Conservation (phyloP, 1,140 invertebrate species). For the Drosophila insularis region DNA sequence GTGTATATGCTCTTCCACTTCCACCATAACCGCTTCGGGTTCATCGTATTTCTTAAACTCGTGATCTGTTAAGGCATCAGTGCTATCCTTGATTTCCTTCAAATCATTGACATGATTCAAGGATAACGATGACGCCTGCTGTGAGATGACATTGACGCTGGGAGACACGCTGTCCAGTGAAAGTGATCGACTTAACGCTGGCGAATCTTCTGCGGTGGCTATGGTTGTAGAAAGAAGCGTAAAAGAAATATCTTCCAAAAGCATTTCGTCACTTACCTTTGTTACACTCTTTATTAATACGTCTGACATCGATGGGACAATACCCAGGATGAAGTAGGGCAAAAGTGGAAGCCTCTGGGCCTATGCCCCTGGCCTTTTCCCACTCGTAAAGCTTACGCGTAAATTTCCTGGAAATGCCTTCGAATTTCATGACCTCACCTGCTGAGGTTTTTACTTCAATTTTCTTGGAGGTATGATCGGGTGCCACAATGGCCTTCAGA, state of each 20-base stretch:
- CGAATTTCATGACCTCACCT: slow-evolving; percentile 89
- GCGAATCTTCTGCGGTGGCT: slow-evolving; percentile 64
- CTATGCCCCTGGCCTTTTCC: slow-evolving; percentile 92
- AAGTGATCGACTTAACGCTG: slow-evolving; percentile 86
- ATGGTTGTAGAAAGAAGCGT: neutral
- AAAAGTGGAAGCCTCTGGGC: slow-evolving; percentile 91
- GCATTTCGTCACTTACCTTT: slow-evolving; percentile 40
- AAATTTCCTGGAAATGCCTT: slow-evolving; percentile 93
- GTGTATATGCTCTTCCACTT: slow-evolving; percentile 87
- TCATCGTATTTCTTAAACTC: slow-evolving; percentile 83
- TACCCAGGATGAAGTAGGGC: slow-evolving; percentile 87
- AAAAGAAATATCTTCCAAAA: too few species aligned
- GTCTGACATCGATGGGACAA: slow-evolving; percentile 75
- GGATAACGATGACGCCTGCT: slow-evolving; percentile 88
- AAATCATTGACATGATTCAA: slow-evolving; percentile 88
- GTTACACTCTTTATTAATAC: slow-evolving; percentile 69
- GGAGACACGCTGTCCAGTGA: slow-evolving; percentile 87
- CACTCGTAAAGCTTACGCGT: slow-evolving; percentile 94
- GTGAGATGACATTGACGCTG: slow-evolving; percentile 83
- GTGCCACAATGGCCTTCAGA: slow-evolving; percentile 84
- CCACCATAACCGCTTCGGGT: slow-evolving; percentile 86
- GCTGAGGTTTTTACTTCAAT: slow-evolving; percentile 91
- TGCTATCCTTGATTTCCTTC: slow-evolving; percentile 81
- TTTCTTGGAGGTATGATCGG: slow-evolving; percentile 85
- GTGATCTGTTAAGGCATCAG: slow-evolving; percentile 72